These are phyloP conservation scores for Mythimna vitellina DNA, from an alignment of 2,888 invertebrate genomes.

Conservation along the genomic window DNA sequence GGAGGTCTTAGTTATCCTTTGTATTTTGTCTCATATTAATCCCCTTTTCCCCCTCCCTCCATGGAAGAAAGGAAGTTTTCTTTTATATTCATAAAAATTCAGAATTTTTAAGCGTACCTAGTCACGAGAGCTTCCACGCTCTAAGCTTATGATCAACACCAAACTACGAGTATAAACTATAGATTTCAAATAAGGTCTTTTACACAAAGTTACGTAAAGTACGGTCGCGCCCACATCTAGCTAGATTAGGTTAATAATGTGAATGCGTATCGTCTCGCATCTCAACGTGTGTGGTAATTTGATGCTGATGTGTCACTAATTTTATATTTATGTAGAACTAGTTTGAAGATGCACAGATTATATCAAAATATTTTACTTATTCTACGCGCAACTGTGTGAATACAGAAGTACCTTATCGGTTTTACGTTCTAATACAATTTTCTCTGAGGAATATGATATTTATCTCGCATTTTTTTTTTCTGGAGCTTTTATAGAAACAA, in stretches of 20 bases:
- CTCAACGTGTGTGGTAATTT: conserved; percentile 20
- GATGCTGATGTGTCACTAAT: conserved; percentile 10
- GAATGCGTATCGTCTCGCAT: conserved; percentile 22
- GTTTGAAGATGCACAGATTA: not conserved
- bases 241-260: conserved; percentile 28
- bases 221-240: conserved; percentile 40
- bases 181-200: conserved; percentile 36
- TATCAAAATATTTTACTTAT: too few species aligned
- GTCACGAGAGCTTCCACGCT: not conserved
- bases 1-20: too few species aligned
- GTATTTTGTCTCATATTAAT: too few species aligned
- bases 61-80: too few species aligned
- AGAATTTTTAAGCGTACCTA: not conserved
- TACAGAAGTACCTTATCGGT: too few species aligned
- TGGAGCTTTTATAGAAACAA: too few species aligned
- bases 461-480: too few species aligned
- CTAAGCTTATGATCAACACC: not conserved
- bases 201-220: conserved; percentile 32
- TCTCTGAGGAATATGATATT: too few species aligned
- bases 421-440: too few species aligned
- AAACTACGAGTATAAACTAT: conserved; percentile 5
- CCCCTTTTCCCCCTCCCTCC: too few species aligned
- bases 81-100: too few species aligned
- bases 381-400: too few species aligned
- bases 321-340: not conserved